Evolutionary conservation across 1,140 invertebrate species (phyloP).

Genomic region (Tribolium castaneum): DNA sequence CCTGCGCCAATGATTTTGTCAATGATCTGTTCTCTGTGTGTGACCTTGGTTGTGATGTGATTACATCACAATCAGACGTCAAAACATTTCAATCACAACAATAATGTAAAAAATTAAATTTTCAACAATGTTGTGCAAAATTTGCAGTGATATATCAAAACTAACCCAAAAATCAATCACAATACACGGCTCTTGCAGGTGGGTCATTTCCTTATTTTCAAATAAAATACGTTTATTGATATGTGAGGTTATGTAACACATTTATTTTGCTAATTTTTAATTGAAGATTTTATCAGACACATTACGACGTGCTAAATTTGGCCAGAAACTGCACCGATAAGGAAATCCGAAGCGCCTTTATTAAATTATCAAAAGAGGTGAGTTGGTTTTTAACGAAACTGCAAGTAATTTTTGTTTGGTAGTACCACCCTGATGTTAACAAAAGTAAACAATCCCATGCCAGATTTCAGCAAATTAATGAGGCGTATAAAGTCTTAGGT

Average conservation of each 20-base stretch:
- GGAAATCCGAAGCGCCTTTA: slow-evolving; percentile 64
- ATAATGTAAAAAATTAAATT: background rate
- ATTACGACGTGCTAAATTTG: slow-evolving; percentile 65
- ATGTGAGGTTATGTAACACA: slow-evolving; percentile 14
- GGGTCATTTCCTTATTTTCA: background rate
- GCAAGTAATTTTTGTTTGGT: slow-evolving; percentile 41
- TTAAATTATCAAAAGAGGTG: slow-evolving; percentile 65
- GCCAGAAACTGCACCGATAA: slow-evolving; percentile 60
- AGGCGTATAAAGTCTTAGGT: slow-evolving; percentile 69
- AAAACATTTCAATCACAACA: background rate
- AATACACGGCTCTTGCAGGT: background rate
- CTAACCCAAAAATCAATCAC: background rate
- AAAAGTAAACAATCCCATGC: slow-evolving; percentile 63
- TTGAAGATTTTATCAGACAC: slow-evolving; percentile 31
- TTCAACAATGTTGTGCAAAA: slow-evolving; percentile 22
- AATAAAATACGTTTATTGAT: background rate
- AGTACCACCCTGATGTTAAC: slow-evolving; percentile 69
- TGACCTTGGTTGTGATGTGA: background rate
- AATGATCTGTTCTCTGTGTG: no score
- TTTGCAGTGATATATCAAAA: slow-evolving; percentile 8
- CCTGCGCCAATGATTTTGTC: no score
- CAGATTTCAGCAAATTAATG: slow-evolving; percentile 68
- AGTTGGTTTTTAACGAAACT: slow-evolving; percentile 36
- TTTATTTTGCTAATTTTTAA: background rate
- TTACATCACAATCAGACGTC: background rate